Base-by-base conservation (phyloP, 2,797 vertebrate genomes). In the Halcyon chelicuti region DNA sequence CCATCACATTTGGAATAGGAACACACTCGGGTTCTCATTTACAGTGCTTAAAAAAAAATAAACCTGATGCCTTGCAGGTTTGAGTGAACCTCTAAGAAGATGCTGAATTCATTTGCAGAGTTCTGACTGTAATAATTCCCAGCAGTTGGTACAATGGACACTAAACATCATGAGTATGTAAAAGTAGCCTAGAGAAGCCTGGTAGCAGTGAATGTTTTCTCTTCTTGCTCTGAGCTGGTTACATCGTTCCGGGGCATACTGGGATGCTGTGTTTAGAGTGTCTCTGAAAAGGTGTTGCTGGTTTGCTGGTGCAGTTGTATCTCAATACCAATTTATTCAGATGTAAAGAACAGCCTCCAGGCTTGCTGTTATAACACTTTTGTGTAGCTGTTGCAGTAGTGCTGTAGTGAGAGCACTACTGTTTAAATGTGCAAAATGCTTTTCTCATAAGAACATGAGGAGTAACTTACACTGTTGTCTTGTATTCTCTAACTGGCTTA, bases 231-330 rank as follows among this genome's bases (percentile, higher is more conserved):
- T 31, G 20, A 76, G 35, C 35, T n/a, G 62, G 20, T 47, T 66
- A 7, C 0, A 1, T 47, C 15, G 26, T 58, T 61, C 23, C 35
- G 20, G 42, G 20, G 3, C 2, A 1, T 11, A 17, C 37, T 49
- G 25, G 10, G 21, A 10, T 40, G 11, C 35, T 20, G 12, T 26
- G 5, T 39, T 54, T 33, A 33, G 28, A 33, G n/a, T 31, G 23
- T 21, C 7, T 37, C 18, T 66, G 58, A 40, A 42, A 49, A 61
- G 9, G 19, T 49, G 7, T 25, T 31, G 28, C 28, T 71, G 31
- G 22, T 17, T 70, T n/a, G 8, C 40, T 80, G 70, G 26, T 61
- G 14, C 25, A 29, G 39, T n/a, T 65, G 5, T 5, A 25, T n/a
- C 35, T 63, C 40, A 44, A 63, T 28, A 83, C 13, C 16, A 37